These are phyloP conservation scores for Caenorhabditis sinica DNA, from an alignment of 2,888 invertebrate genomes.

Conservation along the genomic window DNA sequence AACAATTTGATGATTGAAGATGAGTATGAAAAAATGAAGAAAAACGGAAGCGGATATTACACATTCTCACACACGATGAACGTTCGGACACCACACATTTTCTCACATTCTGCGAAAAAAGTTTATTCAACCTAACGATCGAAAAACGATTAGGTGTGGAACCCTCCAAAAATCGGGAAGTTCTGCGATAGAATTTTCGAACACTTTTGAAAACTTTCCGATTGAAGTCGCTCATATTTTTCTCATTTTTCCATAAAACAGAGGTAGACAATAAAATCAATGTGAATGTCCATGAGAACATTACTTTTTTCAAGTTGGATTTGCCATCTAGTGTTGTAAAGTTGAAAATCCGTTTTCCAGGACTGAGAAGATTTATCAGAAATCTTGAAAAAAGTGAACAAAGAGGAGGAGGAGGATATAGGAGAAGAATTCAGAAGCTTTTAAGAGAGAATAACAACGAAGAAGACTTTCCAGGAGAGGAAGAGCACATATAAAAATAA, in stretches of 20 bases:
- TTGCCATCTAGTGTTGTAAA: constrained; percentile 23
- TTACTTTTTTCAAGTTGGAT: constrained; percentile 5
- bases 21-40: constrained; percentile 45
- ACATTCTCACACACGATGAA: constrained; percentile 27
- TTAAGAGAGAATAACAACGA: constrained; percentile 14
- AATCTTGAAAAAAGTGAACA: not conserved
- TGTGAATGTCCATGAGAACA: constrained; percentile 37
- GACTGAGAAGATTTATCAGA: constrained; percentile 11
- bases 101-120: not conserved
- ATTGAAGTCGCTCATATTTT: constrained; percentile 19
- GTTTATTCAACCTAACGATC: not conserved
- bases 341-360: not conserved
- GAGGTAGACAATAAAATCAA: constrained; percentile 14
- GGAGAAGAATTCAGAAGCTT: constrained; percentile 33
- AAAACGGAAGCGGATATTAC: constrained; percentile 41
- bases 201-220: not conserved
- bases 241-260: constrained; percentile 25
- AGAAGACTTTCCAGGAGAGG: constrained; percentile 11
- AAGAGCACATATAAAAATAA: constrained; percentile 4
- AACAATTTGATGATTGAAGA: constrained; percentile 49
- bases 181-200: not conserved
- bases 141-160: no score
- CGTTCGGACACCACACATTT: constrained; percentile 33
- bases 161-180: not conserved
- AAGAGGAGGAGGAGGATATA: constrained; percentile 9